Conservation (phyloP, 2,888 invertebrate species). For the Stenolophus ochropezus region DNA sequence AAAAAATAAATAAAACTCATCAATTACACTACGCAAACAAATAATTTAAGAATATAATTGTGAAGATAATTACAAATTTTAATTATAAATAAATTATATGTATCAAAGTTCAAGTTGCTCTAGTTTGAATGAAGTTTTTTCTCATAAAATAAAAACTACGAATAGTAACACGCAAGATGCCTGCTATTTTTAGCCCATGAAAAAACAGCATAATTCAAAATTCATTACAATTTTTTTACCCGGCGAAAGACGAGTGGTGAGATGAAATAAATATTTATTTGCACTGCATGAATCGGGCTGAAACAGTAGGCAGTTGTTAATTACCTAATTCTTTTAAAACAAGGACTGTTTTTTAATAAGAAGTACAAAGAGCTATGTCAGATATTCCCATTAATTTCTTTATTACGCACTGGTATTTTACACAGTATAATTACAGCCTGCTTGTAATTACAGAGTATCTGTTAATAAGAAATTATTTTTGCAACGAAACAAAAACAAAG, state of each 20-base stretch:
- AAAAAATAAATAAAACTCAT: background rate
- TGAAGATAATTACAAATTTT: background rate
- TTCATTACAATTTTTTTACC: conserved; percentile 15
- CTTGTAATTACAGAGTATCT: conserved; percentile 45
- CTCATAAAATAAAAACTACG: conserved; percentile 1
- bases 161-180: conserved; percentile 23
- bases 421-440: conserved; percentile 34
- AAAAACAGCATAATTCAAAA: conserved; percentile 26
- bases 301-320: conserved; percentile 26
- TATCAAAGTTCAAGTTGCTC: background rate
- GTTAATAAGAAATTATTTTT: conserved; percentile 49
- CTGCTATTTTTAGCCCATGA: background rate
- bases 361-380: conserved; percentile 44
- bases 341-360: conserved; percentile 37
- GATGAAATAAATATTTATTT: conserved; percentile 41
- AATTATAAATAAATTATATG: background rate
- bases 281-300: conserved; percentile 1
- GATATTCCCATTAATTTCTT: conserved; percentile 49
- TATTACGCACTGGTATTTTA: conserved; percentile 47
- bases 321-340: conserved; percentile 41
- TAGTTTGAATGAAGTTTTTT: background rate
- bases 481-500: conserved; percentile 25
- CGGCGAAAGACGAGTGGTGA: background rate
- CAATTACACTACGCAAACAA: background rate
- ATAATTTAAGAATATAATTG: background rate